Evolutionary conservation across 2,888 invertebrate species (phyloP).

Genomic region (Boloria selene): DNA sequence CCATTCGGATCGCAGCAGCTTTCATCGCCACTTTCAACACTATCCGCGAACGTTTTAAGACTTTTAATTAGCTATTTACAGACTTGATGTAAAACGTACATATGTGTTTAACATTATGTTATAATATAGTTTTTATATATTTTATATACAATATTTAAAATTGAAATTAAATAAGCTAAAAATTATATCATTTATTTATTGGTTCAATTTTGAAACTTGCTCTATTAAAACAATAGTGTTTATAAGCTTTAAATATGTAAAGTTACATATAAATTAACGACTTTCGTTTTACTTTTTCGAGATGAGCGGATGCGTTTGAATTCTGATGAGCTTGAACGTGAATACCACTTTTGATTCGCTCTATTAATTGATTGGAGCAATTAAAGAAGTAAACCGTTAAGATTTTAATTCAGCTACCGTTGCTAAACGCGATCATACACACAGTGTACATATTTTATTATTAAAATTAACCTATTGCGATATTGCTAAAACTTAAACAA

Average conservation of each 20-base stretch:
- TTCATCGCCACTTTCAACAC: conserved; percentile 75
- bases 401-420: conserved; percentile 41
- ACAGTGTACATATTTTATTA: neutral
- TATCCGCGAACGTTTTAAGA: conserved; percentile 59
- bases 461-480: neutral
- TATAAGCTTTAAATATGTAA: no score
- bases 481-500: neutral
- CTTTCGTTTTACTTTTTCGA: neutral
- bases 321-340: conserved; percentile 28
- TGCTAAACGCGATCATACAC: conserved; percentile 21
- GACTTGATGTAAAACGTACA: conserved; percentile 5
- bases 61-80: conserved; percentile 63
- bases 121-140: neutral
- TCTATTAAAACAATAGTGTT: no score
- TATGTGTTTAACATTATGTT: neutral
- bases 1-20: conserved; percentile 66
- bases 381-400: conserved; percentile 56
- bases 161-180: no score
- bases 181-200: no score
- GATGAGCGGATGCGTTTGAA: conserved; percentile 30
- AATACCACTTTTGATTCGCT: conserved; percentile 54
- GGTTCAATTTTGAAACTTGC: no score
- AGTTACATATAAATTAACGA: neutral
- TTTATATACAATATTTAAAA: no score
- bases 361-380: conserved; percentile 60